Base-by-base conservation (phyloP, 2,888 invertebrate genomes). In the Aproaerema taeniolella region DNA sequence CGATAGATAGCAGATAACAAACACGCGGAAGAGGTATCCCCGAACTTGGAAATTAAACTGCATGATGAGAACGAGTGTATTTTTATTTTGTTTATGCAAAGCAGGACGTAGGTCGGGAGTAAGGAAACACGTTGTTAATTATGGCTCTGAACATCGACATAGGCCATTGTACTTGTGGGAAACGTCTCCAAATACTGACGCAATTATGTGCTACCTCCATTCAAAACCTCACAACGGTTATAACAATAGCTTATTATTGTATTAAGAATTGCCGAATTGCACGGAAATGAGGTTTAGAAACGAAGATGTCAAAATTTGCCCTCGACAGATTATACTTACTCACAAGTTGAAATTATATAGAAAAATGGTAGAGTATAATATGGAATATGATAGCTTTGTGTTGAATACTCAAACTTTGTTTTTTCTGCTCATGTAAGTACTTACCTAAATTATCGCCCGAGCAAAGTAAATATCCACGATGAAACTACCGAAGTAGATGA, bases 71-170 rank as follows among this genome's bases (percentile, higher is more conserved):
- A n/a, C n/a, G n/a, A n/a, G n/a, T n/a, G n/a, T n/a, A n/a, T n/a
- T n/a, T n/a, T n/a, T n/a, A 14, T 31, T 24, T 31, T 35, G 34
- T 42, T 42, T 38, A 35, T 38, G 42, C 31, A 35, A 35, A 42
- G n/a, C 33, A 20, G 31, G 26, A 31, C 16, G 25, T 16, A 25
- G 12, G 31, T 30, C 10, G 37, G n/a, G 10, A n/a, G 2, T 9
- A 10, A 33, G 35, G 31, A 32, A 31, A 29, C 31, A 17, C 28
- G 25, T 13, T 28, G 26, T 16, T 13, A 38, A 38, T 25, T 20
- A 33, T 20, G 38, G 28, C 31, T 26, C 5, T 26, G 25, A 31
- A 15, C 31, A 16, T 11, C 31, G 31, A 25, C 13, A 31, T 24
- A 10, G 10, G 4, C n/a, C 33, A 41, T 41, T 41, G 41, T 41